Evolutionary conservation across 2,888 invertebrate genomes (phyloP).

Genomic region (Pycnomerus fuliginosus): DNA sequence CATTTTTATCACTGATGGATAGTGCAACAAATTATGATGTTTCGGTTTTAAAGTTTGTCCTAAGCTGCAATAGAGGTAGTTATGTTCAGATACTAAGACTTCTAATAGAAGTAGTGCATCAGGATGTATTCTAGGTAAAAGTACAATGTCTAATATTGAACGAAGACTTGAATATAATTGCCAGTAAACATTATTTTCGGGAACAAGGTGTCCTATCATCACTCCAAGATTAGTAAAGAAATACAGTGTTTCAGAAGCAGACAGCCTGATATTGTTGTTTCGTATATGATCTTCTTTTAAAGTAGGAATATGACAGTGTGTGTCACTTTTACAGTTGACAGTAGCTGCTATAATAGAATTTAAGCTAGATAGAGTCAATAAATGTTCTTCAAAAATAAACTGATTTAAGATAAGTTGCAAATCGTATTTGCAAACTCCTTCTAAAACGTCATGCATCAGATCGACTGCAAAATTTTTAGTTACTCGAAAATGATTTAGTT

Average conservation of each 20-base stretch:
- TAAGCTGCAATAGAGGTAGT: slow-evolving; percentile 1
- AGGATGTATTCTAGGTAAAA: slow-evolving; percentile 1
- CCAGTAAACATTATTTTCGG: slow-evolving; percentile 3
- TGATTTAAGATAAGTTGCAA: slow-evolving; percentile 7
- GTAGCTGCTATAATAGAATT: slow-evolving; percentile 2
- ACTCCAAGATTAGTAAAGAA: slow-evolving; percentile 6
- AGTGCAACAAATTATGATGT: slow-evolving; percentile 7
- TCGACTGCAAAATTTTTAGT: slow-evolving; percentile 16
- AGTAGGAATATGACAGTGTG: background rate
- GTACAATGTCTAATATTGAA: slow-evolving; percentile 3
- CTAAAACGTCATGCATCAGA: slow-evolving; percentile 22
- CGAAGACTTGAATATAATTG: slow-evolving; percentile 5
- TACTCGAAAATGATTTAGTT: slow-evolving; percentile 11
- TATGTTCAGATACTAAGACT: slow-evolving; percentile 1
- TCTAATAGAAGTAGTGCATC: background rate
- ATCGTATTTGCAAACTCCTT: slow-evolving; percentile 19
- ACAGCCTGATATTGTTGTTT: slow-evolving; percentile 4
- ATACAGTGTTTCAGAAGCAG: slow-evolving; percentile 12
- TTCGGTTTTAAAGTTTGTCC: slow-evolving; percentile 3
- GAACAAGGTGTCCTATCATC: slow-evolving; percentile 8
- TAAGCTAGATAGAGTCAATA: slow-evolving; percentile 10
- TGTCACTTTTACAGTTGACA: background rate
- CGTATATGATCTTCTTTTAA: background rate
- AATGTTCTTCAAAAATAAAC: slow-evolving; percentile 2
- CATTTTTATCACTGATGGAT: slow-evolving; percentile 4